A percentile compares a stretch with the other conserved stretches of the same genome.
Evolutionary conservation across 1,140 invertebrate genomes (phyloP).

Genomic region (Mya arenaria): DNA sequence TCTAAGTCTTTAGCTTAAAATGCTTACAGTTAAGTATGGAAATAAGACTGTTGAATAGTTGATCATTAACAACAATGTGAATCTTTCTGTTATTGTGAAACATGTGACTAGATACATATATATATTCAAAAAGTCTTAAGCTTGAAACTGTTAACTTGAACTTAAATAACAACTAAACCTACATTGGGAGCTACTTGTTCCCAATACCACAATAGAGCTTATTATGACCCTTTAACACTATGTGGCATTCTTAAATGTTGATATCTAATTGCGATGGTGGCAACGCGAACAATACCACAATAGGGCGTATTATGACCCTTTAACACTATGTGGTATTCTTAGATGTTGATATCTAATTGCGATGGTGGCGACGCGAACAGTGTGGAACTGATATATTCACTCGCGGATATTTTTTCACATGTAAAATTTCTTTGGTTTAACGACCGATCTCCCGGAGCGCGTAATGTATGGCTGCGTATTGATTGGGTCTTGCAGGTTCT

Average conservation of each 20-base stretch:
- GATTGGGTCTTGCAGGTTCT: not conserved
- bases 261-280: not conserved
- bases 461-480: not conserved
- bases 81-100: no score
- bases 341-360: not conserved
- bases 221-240: not conserved
- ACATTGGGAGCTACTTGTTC: not conserved
- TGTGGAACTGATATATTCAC: not conserved
- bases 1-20: no score
- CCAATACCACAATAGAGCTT: not conserved
- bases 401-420: not conserved
- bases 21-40: no score
- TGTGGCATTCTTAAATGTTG: not conserved
- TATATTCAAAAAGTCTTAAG: no score
- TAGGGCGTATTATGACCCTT: not conserved
- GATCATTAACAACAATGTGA: no score
- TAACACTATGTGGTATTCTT: not conserved
- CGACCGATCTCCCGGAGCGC: not conserved
- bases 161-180: no score
- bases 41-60: no score
- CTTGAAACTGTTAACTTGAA: no score
- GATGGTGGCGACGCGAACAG: not conserved
- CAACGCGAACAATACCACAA: not conserved
- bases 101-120: no score
- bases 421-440: not conserved